A percentile compares a stretch with the other conserved stretches of the same genome.
Conservation (phyloP, 1,140 invertebrate species). For the Drosophila lacertosa region DNA sequence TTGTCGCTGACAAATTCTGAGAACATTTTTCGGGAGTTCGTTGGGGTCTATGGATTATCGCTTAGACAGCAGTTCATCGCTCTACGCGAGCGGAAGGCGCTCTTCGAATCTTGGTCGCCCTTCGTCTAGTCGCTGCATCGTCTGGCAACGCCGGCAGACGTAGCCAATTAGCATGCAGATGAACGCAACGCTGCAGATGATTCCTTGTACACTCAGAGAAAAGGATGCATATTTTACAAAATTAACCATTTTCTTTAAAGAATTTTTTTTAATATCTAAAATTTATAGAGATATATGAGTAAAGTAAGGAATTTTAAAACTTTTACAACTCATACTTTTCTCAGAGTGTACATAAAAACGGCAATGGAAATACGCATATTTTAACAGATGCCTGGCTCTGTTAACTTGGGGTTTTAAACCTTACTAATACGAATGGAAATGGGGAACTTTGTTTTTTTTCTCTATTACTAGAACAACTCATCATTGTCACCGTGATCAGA, state of each 20-base stretch:
- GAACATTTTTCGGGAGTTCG: neutral
- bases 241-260: no score
- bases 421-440: neutral
- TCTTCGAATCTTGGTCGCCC: neutral
- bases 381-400: neutral
- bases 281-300: no score
- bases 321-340: neutral
- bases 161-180: conserved; percentile 15
- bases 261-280: no score
- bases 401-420: neutral
- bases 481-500: conserved; percentile 22
- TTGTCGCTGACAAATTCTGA: conserved; percentile 7
- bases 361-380: conserved; percentile 13
- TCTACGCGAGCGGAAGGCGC: no score
- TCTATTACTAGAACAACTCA: conserved; percentile 5
- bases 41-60: neutral
- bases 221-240: no score
- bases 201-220: neutral
- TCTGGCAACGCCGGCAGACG: conserved; percentile 12
- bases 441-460: conserved; percentile 15
- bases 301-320: no score
- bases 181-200: no score
- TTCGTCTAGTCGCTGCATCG: neutral
- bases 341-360: neutral
- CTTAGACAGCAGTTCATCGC: conserved; percentile 9